Percentiles rank a stretch among this genome's conserved stretches.
phyloP scores from a whole-genome alignment of 2,113 vertebrate species.

The Peromyscus leucopus region DNA sequence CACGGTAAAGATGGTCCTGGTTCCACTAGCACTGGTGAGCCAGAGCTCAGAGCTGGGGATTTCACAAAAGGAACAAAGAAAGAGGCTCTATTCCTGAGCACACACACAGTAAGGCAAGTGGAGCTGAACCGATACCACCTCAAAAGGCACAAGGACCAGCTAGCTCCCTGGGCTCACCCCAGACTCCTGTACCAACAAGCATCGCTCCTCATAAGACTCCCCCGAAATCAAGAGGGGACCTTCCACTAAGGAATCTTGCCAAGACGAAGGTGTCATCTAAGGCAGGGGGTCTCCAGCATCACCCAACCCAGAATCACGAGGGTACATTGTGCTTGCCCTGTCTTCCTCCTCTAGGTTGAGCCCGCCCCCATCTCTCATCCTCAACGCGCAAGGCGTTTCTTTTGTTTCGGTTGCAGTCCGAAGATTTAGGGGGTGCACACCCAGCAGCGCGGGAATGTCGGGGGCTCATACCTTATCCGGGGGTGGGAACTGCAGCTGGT shows the following conservation, averaged over 20 bases:
- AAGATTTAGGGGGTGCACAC: constrained; percentile 81
- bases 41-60: neutral
- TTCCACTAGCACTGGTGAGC: fast-evolving
- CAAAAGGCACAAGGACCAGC: neutral
- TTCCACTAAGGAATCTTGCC: neutral
- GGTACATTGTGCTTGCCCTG: neutral
- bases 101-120: neutral
- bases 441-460: constrained; percentile 49
- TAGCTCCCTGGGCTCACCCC: neutral
- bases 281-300: neutral
- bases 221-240: neutral
- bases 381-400: constrained; percentile 59
- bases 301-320: neutral
- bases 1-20: neutral
- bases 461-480: constrained; percentile 92
- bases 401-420: constrained; percentile 81
- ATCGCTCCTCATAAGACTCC: neutral
- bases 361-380: neutral
- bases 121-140: neutral
- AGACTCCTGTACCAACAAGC: fast-evolving
- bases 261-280: neutral
- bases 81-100: neutral
- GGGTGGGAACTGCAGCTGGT: constrained; percentile 96
- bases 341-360: neutral
- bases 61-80: constrained; percentile 73